A percentile compares a stretch with the other conserved stretches of the same genome.
Evolutionary conservation across 2,113 vertebrate species (phyloP).

Genomic region (Riparia riparia): DNA sequence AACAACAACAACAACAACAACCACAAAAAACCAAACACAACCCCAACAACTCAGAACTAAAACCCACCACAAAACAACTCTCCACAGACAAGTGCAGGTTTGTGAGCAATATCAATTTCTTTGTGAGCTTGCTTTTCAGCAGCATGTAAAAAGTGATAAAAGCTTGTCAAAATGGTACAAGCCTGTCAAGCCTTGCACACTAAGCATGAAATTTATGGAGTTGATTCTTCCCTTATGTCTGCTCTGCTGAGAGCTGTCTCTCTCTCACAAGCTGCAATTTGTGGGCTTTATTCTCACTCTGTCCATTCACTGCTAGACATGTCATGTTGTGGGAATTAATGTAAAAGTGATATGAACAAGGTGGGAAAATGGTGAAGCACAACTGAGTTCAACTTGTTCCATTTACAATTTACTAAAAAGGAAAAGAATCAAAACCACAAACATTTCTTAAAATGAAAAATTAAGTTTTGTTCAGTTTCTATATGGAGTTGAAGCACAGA

Average conservation of each 20-base stretch:
- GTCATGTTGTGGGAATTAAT: not conserved
- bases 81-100: not conserved
- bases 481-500: not conserved
- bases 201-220: not conserved
- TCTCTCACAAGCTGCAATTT: not conserved
- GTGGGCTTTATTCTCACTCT: conserved; percentile 7
- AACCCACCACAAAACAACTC: not conserved
- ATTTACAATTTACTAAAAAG: not conserved
- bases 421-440: not conserved
- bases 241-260: not conserved
- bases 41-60: too few relatives aligned
- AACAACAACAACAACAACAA: not conserved
- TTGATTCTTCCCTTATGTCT: conserved; percentile 29
- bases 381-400: not conserved
- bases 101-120: not conserved
- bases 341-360: not conserved
- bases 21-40: not conserved
- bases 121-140: not conserved
- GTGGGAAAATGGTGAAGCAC: not conserved
- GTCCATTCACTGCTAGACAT: not conserved
- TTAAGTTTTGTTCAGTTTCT: not conserved
- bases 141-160: not conserved
- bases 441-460: not conserved
- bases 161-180: not conserved
- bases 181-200: conserved; percentile 13